Base-by-base conservation (phyloP, 2,797 vertebrate genomes). In the Micromesistius poutassou region DNA sequence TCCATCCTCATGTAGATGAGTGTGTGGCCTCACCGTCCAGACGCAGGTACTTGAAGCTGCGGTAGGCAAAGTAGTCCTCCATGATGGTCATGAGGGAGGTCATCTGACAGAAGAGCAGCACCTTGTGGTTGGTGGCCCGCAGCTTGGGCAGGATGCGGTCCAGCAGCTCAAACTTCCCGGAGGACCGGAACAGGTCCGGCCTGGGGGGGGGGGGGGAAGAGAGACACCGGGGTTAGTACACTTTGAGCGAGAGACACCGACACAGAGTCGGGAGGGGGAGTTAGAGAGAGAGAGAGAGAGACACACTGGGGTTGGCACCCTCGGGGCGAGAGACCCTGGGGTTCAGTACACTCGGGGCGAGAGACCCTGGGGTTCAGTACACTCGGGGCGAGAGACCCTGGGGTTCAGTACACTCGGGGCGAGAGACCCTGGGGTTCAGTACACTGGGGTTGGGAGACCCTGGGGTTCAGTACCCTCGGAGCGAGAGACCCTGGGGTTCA, bases 31-130 rank as follows among this genome's bases (percentile, higher is more conserved):
- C 89, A 98, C 97, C 97, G 0, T 99, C 98, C 77, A 99, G 94
- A 85, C 97, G 94, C 87, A 99, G 95, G 93, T 99, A 98, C 87
- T 98, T 99, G 90, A 98, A 99, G 85, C 93, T 97, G 0, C 98
- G 96, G 81, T 96, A 98, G 0, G 95, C 96, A 2, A 99, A 99
- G 82, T 99, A 99, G 75, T 99, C 98, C 78, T 99, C 98, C 98
- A 99, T 99, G 91, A 99, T 99, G 85, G 97, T 99, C 98, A 99
- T 99, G 80, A 99, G 95, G 0, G 97, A 91, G 38, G 98, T 99
- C 98, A 99, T 99, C 87, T 99, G 98, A 92, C 97, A 99, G 93
- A 99, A 99, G 0, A 99, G 97, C 89, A 99, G 95, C 91, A 99
- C 98, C 90, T 98, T 98, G 91, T 99, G 98, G 89, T 95, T 93